Evolutionary conservation across 2,113 vertebrate species (phyloP), one percentile per base, ranked within the genome.

Genomic region (Stigmatopora nigra): DNA sequence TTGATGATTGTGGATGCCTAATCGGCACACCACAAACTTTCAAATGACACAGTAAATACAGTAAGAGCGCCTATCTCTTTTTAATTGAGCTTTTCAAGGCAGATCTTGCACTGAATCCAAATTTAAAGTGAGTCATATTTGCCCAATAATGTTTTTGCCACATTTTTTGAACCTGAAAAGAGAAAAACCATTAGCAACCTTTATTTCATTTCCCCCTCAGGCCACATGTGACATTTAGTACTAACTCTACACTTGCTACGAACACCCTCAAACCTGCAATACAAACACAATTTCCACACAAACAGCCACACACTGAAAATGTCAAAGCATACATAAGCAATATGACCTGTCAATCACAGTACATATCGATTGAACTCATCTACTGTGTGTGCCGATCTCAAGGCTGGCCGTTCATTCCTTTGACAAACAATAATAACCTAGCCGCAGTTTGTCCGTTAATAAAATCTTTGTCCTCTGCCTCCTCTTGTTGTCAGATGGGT

Each of bases 221-320:
- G 89, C 73, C 65, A 75, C 64, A 19, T 75, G 58, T 87, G 89
- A 87, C 89, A 91, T 91, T 90, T 81, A 82, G 65, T 48, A 75
- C 73, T 16, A 13, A 52, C 53, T 69, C 58, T 38, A 65, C 15
- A n/a, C 53, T 45, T 17, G 38, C 46, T 9, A 46, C 64, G 25
- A 46, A 15, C 61, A 36, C 71, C 45, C 71, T 47, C 58, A 63
- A 59, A 68, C n/a, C 5, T 44, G 59, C 22, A 72, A 67, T 35
- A 36, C 65, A 35, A 46, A 55, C 53, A 55, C 58, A 44, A 7
- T 59, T 44, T 67, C 46, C 16, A 19, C 35, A 59, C 22, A 15
- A 25, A 15, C 10, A 35, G 5, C 38, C 38, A 49, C 61, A 51
- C 47, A 4, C 65, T 53, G 70, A 25, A 81, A 87, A 88, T 84